These are phyloP conservation scores for Mormyrus lacerda DNA, from an alignment of 2,113 vertebrate species.

Conservation along the genomic window DNA sequence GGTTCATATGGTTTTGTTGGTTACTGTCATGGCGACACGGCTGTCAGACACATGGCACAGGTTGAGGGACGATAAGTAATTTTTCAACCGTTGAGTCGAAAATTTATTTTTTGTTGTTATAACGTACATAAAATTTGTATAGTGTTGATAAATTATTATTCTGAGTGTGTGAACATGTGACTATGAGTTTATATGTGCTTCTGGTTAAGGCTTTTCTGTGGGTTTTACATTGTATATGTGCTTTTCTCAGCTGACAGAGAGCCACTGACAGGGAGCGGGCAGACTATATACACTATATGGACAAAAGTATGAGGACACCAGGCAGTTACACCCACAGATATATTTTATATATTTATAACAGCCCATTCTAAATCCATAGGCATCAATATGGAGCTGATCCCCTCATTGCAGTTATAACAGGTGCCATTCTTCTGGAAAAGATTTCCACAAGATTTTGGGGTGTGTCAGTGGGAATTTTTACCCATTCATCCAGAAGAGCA, in stretches of 20 bases:
- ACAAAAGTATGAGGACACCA: background rate
- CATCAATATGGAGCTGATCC: background rate
- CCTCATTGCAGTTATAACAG: background rate
- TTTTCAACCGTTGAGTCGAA: background rate
- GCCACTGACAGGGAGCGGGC: background rate
- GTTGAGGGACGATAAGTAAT: background rate
- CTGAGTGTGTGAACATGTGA: background rate
- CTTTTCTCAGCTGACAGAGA: background rate
- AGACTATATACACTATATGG: background rate
- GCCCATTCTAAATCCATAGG: background rate
- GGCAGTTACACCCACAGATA: background rate
- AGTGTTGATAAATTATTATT: background rate
- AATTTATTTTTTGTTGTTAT: background rate
- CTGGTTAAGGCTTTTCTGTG: background rate
- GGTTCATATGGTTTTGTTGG: background rate
- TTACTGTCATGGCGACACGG: background rate
- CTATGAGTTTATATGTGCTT: background rate
- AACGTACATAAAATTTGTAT: background rate
- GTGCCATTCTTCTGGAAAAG: background rate
- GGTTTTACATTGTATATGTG: background rate
- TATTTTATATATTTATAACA: no score
- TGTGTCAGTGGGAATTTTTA: background rate
- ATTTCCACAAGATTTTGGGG: background rate
- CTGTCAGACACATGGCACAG: background rate
- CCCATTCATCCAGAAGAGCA: background rate